These are phyloP conservation scores for Furcula furcula DNA, from an alignment of 2,888 invertebrate species.

Conservation along the genomic window DNA sequence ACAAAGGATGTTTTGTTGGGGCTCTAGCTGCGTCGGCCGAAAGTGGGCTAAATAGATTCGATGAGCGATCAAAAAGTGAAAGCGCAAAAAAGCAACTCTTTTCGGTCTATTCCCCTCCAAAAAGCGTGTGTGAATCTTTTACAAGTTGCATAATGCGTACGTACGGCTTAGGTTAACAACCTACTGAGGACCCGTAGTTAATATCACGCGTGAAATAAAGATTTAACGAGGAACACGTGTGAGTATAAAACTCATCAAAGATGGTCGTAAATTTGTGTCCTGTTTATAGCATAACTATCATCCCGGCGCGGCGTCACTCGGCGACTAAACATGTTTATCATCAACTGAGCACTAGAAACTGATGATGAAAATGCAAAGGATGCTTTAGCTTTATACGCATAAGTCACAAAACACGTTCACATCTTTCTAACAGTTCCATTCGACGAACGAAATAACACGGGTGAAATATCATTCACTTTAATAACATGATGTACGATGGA, in stretches of 20 bases:
- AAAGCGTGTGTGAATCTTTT: background rate
- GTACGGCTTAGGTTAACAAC: background rate
- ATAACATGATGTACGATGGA: too few species aligned
- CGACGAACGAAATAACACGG: too few species aligned
- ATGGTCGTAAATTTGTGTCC: conserved; percentile 48
- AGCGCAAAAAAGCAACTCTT: conserved; percentile 12
- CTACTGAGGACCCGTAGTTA: conserved; percentile 7
- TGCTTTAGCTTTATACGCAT: too few species aligned
- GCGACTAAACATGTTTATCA: conserved; percentile 6
- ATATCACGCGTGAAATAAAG: conserved; percentile 28
- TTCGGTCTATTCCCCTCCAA: background rate
- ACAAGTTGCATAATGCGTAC: background rate
- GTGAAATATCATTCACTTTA: too few species aligned
- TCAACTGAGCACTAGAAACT: background rate
- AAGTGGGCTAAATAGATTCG: conserved; percentile 28
- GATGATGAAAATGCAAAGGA: too few species aligned
- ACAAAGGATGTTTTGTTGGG: conserved; percentile 43
- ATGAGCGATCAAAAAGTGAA: conserved; percentile 24
- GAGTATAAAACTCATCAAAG: conserved; percentile 30
- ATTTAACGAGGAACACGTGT: conserved; percentile 44
- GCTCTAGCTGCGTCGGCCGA: conserved; percentile 13
- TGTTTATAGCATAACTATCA: conserved; percentile 30
- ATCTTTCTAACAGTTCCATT: too few species aligned
- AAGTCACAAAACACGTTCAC: too few species aligned
- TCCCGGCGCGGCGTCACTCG: conserved; percentile 1